Evolutionary conservation across 64 coral and sea anemone genomes (phyloP).

Genomic region (Orbicella faveolata): DNA sequence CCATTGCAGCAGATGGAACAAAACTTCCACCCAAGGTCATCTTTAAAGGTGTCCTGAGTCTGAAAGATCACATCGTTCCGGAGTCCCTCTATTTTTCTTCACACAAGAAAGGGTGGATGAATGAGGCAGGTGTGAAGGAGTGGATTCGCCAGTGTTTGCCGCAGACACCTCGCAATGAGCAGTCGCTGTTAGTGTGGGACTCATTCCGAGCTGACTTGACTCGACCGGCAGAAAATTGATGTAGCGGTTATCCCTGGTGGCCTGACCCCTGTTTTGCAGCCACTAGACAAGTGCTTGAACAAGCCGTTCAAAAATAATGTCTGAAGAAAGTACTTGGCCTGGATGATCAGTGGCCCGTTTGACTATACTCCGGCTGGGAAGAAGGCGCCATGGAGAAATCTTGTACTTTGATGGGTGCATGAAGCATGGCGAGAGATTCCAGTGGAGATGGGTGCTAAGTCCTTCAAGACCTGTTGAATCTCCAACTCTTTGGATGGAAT

Average conservation of each 20-base stretch:
- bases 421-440: constrained; percentile 20
- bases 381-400: background rate
- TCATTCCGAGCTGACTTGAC: background rate
- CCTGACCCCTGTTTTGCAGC: constrained; percentile 19
- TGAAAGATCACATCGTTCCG: too few relatives aligned
- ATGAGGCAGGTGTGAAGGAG: too few relatives aligned
- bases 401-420: background rate
- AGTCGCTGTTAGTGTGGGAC: background rate
- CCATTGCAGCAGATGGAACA: too few relatives aligned
- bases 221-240: too few relatives aligned
- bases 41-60: too few relatives aligned
- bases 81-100: too few relatives aligned
- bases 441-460: constrained; percentile 2
- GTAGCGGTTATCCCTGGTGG: too few relatives aligned
- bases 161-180: background rate
- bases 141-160: too few relatives aligned
- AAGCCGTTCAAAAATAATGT: background rate
- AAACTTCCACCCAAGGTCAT: too few relatives aligned
- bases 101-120: too few relatives aligned
- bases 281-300: background rate
- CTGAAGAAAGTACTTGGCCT: constrained; percentile 5
- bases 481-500: constrained; percentile 40
- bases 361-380: constrained; percentile 8
- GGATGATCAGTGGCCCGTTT: background rate
- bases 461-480: constrained; percentile 24